A percentile compares a stretch with the other conserved stretches of the same genome.
phyloP scores from a whole-genome alignment of 2,113 vertebrate genomes.

The Gavialis gangeticus region DNA sequence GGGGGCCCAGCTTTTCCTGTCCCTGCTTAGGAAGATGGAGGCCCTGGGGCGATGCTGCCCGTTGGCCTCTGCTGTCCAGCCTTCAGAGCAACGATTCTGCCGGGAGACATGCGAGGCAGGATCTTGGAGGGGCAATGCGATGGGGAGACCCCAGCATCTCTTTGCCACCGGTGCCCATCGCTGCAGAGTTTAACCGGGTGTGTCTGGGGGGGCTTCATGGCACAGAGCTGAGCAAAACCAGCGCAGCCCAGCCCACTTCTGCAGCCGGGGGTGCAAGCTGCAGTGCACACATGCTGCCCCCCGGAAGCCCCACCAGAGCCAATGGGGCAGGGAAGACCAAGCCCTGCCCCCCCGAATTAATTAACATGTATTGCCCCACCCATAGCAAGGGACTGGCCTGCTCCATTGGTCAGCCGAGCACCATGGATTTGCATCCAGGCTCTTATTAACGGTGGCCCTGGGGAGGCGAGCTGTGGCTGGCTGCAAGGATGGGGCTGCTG shows the following conservation, averaged over 20 bases:
- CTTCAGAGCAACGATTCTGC: too few relatives aligned
- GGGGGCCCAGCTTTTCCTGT: too few relatives aligned
- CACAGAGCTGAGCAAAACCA: background rate
- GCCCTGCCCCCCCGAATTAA: background rate
- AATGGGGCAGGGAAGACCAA: background rate
- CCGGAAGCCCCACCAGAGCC: background rate
- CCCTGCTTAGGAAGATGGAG: too few relatives aligned
- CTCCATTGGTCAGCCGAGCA: background rate
- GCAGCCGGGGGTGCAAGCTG: background rate
- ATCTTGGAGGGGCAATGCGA: background rate
- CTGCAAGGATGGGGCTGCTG: background rate
- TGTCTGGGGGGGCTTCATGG: background rate
- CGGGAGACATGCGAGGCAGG: background rate
- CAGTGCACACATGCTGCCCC: too few relatives aligned
- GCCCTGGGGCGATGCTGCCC: too few relatives aligned
- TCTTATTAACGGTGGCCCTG: background rate
- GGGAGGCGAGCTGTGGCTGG: background rate
- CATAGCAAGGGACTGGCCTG: background rate
- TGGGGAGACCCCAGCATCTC: background rate
- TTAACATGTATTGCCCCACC: background rate
- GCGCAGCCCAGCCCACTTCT: background rate
- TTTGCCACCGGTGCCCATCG: background rate
- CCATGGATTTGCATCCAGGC: background rate
- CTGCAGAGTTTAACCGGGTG: background rate
- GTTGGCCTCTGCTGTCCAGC: too few relatives aligned